Base-by-base conservation (phyloP, 2,888 invertebrate genomes). In the Folsomia manolachei region DNA sequence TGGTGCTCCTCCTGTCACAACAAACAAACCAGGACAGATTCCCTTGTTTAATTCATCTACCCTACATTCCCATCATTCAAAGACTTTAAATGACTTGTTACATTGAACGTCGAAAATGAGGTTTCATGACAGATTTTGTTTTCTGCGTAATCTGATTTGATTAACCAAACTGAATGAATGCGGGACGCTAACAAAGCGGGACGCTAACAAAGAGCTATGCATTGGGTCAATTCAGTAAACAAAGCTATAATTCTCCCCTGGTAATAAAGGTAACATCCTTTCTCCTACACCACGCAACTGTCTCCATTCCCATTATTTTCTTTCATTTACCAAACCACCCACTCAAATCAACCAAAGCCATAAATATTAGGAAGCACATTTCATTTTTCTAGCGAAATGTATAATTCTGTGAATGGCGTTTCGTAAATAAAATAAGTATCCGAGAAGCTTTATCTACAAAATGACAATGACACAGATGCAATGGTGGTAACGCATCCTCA, bases 361-460 rank as follows among this genome's bases (percentile, higher is more conserved):
- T 56, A 56, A 56, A 56, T 56, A 56, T 56, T 56, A 56, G 7
- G 56, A 56, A 56, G 19, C 27, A 64, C n/a, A 39, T 27, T n/a
- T 19, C 39, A 64, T 64, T 64, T 64, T 27, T 27, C 2, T 62
- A 62, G 23, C 26, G 25, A 18, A 25, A 62, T 60, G 14, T 60
- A 19, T n/a, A 60, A 60, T 60, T 60, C 60, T n/a, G 19, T 60
- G 51, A 18, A 51, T 51, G n/a, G n/a, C n/a, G n/a, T n/a, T n/a
- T 39, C 39, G 39, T 39, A 39, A 39, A 39, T 39, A 14, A 39
- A 39, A 39, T 39, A 14, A 39, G 14, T n/a, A 39, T 39, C 14
- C 14, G 39, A 14, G 39, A 9, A 39, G 39, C 4, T n/a, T n/a
- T n/a, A n/a, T n/a, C n/a, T 39, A 14, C 39, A 60, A n/a, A n/a